Conservation (phyloP, 2,113 vertebrate species). For the Genyomyrus donnyi region DNA sequence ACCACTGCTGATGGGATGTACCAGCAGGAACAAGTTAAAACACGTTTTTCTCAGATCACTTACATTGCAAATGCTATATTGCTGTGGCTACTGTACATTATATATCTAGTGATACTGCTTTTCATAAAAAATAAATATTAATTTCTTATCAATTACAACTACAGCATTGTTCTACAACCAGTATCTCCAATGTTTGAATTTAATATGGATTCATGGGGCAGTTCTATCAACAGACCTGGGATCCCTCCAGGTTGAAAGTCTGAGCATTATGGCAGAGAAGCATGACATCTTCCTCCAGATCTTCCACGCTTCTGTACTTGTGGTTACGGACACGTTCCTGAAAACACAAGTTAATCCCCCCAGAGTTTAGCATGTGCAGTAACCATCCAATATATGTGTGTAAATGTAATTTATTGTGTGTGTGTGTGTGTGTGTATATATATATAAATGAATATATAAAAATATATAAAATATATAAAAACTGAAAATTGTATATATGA, state of each 20-base stretch:
- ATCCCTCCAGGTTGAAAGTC: slow-evolving; percentile 95
- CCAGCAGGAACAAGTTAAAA: neutral
- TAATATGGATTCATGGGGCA: neutral
- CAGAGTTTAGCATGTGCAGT: neutral
- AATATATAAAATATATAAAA: neutral
- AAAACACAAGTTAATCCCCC: neutral
- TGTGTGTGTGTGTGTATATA: too few relatives aligned
- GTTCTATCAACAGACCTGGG: slow-evolving; percentile 71
- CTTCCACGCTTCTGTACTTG: slow-evolving; percentile 89
- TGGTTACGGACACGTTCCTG: slow-evolving; percentile 97
- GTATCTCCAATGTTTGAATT: neutral
- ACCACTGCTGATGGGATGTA: neutral
- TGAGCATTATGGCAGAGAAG: slow-evolving; percentile 95
- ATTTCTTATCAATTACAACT: neutral
- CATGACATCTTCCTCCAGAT: slow-evolving; percentile 91
- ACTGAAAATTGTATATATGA: too few relatives aligned
- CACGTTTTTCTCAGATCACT: neutral
- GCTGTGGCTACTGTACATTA: neutral
- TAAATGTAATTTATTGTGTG: neutral
- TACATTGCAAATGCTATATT: neutral
- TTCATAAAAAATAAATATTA: neutral
- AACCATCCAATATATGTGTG: neutral
- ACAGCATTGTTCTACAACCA: neutral
- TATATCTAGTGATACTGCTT: neutral
- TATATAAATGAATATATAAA: too few relatives aligned